These are phyloP conservation scores for Pseudopodoces humilis DNA, from an alignment of 2,113 vertebrate species.

Conservation along the genomic window DNA sequence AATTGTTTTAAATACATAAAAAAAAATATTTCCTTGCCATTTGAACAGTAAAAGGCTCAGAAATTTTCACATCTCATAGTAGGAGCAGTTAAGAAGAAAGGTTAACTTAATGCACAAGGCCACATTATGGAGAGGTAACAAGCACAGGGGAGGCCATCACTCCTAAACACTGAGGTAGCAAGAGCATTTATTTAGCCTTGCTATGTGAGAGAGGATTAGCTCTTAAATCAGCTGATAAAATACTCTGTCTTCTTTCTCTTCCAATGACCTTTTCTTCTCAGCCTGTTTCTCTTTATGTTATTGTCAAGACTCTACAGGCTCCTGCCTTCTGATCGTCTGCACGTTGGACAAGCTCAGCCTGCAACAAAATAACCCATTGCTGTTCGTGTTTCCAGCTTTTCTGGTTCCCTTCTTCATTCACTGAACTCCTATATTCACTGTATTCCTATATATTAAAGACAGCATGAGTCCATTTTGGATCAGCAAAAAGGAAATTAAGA, in stretches of 20 bases:
- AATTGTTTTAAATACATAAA: background rate
- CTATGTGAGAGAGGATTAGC: background rate
- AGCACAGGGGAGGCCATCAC: background rate
- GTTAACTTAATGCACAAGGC: background rate
- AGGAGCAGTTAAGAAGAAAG: background rate
- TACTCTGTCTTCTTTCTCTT: background rate
- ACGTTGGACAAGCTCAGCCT: background rate
- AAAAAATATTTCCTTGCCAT: fast-evolving
- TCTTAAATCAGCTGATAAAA: conserved; percentile 38
- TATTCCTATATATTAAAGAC: background rate
- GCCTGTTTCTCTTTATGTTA: background rate
- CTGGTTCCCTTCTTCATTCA: background rate
- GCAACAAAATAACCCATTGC: background rate
- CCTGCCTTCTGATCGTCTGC: background rate
- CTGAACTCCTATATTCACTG: no score
- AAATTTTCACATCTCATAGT: background rate
- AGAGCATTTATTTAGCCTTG: background rate
- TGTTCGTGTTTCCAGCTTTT: background rate
- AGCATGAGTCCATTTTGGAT: background rate
- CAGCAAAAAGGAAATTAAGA: background rate
- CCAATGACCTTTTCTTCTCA: conserved; percentile 1
- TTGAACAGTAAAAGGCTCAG: background rate
- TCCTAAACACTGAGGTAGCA: background rate
- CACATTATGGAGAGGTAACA: background rate
- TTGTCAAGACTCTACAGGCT: background rate